phyloP scores from a whole-genome alignment of 1,140 invertebrate genomes.

The Pristionchus pacificus region DNA sequence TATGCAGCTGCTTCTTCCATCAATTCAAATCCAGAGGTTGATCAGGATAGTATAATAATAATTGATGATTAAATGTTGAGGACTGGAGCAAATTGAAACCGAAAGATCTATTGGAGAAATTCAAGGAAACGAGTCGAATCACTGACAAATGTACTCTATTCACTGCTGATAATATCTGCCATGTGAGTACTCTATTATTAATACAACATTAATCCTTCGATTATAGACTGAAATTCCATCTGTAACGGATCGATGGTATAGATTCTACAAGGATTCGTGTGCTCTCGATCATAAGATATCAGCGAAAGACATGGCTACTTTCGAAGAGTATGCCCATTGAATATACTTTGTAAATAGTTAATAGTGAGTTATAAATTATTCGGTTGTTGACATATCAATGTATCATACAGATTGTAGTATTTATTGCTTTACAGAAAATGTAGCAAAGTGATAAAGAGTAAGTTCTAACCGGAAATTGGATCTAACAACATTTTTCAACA shows the following conservation, averaged over 20 bases:
- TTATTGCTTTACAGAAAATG: too few relatives aligned
- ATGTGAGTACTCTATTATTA: neutral
- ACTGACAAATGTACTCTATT: slow-evolving; percentile 16
- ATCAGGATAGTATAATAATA: neutral
- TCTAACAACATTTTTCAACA: too few relatives aligned
- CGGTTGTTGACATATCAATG: too few relatives aligned
- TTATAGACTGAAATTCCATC: neutral
- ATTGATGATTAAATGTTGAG: slow-evolving; percentile 8
- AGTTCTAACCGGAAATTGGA: too few relatives aligned
- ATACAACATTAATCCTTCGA: neutral
- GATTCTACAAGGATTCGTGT: neutral
- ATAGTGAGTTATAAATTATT: too few relatives aligned
- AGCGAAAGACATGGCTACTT: neutral
- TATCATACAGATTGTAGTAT: too few relatives aligned
- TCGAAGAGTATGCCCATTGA: neutral
- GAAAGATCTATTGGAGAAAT: slow-evolving; percentile 7
- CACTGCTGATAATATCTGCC: slow-evolving; percentile 18
- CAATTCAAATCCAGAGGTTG: slow-evolving; percentile 3
- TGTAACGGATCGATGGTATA: neutral
- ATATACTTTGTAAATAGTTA: too few relatives aligned
- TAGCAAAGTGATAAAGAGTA: too few relatives aligned
- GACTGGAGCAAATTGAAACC: slow-evolving; percentile 27
- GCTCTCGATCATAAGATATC: neutral
- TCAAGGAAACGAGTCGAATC: neutral
- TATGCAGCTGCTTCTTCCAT: slow-evolving; percentile 9